Evolutionary conservation across 2,113 vertebrate species (phyloP).

Genomic region (Astatoreochromis straeleni): DNA sequence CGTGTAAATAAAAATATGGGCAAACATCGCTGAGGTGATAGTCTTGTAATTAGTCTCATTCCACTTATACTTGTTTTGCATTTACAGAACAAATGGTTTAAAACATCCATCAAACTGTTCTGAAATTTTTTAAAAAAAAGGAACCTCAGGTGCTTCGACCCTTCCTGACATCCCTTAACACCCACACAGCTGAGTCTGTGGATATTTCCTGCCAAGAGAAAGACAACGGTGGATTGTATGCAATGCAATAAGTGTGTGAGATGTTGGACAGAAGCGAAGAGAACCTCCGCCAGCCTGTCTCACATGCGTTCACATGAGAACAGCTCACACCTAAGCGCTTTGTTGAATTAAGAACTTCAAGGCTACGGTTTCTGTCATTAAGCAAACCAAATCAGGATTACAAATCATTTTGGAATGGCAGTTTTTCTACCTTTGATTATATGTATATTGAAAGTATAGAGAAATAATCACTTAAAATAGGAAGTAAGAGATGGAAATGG

Average conservation of each 20-base stretch:
- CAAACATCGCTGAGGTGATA: neutral
- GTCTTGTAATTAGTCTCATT: neutral
- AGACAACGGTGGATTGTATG: slow-evolving; percentile 12
- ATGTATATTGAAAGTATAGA: no score
- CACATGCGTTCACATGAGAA: neutral
- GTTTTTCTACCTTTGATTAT: neutral
- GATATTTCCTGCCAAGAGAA: neutral
- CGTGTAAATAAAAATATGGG: neutral
- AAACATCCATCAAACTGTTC: neutral
- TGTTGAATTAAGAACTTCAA: neutral
- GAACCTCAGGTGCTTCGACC: neutral
- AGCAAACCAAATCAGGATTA: neutral
- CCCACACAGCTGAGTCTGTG: neutral
- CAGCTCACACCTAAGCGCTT: neutral
- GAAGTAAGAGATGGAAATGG: neutral
- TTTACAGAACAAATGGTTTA: neutral
- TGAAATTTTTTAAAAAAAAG: fast-evolving
- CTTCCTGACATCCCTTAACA: neutral
- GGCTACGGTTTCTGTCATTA: neutral
- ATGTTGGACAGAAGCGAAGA: slow-evolving; percentile 19
- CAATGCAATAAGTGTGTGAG: slow-evolving; percentile 40
- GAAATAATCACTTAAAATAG: neutral
- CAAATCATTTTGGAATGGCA: neutral
- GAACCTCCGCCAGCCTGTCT: neutral
- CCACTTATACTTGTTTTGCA: neutral